Evolutionary conservation across 2,888 invertebrate species (phyloP), one percentile per base, ranked within the genome.

Genomic region (Cactoblastis cactorum): DNA sequence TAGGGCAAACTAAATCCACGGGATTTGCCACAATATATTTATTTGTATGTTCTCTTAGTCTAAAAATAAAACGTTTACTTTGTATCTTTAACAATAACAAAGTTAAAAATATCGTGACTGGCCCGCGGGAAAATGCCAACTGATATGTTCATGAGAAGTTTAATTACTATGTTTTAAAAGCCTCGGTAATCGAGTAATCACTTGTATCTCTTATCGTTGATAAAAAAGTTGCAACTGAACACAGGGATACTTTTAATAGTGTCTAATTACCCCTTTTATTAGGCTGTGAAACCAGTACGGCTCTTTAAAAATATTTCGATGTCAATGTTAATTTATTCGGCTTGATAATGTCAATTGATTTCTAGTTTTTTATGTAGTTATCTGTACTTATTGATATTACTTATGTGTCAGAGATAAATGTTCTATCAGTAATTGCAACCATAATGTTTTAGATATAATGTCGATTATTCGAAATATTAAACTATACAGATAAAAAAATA

Each of bases 141-240:
- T 43, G 43, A 43, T 43, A 43, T 28, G 17, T 43, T 32, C 43
- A 43, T 43, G 43, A 43, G 28, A 43, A 17, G 43, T 43, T 43
- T 43, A 43, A 43, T 43, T 43, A 28, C 43, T 17, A 32, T 28
- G 28, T 43, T 37, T 43, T 43, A 43, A 43, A 43, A 43, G 43
- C 43, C 43, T 43, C 43, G 17, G 43, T 43, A 28, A 43, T 9
- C 28, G 1, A 24, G 28, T 28, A 43, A 28, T 28, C 43, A 11
- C 28, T 15, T 15, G 28, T 43, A 28, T 41, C 14, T 28, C 28
- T 43, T 43, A 28, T 43, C 43, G 28, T 28, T 43, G 43, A 43
- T 43, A 43, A 28, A 43, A 37, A 43, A 43, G 17, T 12, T 43
- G 43, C 43, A 43, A 43, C 43, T 28, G 17, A 37, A 35, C 17